Conservation (phyloP, 2,888 invertebrate genomes). For the Andrena praecox region DNA sequence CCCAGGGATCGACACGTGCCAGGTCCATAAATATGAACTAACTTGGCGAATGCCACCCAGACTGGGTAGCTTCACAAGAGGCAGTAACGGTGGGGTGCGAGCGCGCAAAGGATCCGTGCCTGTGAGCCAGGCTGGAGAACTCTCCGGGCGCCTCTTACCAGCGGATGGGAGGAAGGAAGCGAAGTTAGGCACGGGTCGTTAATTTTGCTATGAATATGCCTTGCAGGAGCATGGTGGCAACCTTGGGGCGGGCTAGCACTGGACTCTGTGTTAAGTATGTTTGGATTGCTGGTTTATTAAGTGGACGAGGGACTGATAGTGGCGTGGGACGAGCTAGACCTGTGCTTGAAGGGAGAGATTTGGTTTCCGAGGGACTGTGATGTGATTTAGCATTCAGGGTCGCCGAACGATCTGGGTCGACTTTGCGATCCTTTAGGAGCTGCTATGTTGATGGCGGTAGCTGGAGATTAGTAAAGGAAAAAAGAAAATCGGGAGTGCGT, state of each 20-base stretch:
- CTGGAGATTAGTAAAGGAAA: too few relatives aligned
- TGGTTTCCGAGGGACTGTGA: background rate
- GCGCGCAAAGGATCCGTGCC: conserved; percentile 26
- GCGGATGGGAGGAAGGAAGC: conserved; percentile 52
- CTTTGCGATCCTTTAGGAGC: background rate
- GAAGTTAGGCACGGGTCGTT: conserved; percentile 79
- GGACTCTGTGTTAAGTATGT: conserved; percentile 19
- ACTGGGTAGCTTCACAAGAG: conserved; percentile 25
- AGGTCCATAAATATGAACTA: conserved; percentile 73
- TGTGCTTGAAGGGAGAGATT: background rate
- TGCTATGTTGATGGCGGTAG: too few relatives aligned
- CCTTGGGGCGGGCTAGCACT: conserved; percentile 22
- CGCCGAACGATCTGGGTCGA: background rate
- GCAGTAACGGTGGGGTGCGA: conserved; percentile 7
- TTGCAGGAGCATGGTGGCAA: conserved; percentile 24
- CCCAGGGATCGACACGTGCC: conserved; percentile 9
- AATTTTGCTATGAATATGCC: conserved; percentile 80
- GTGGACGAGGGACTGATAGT: conserved; percentile 6
- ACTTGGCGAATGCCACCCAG: conserved; percentile 70
- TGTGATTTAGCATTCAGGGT: background rate
- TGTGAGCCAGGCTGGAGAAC: conserved; percentile 58
- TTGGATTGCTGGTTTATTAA: conserved; percentile 31
- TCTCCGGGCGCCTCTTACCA: conserved; percentile 60
- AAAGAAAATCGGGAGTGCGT: too few relatives aligned
- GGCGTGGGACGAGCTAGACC: background rate